Conservation (phyloP, 2,797 vertebrate species). For the Darevskia mixta region DNA sequence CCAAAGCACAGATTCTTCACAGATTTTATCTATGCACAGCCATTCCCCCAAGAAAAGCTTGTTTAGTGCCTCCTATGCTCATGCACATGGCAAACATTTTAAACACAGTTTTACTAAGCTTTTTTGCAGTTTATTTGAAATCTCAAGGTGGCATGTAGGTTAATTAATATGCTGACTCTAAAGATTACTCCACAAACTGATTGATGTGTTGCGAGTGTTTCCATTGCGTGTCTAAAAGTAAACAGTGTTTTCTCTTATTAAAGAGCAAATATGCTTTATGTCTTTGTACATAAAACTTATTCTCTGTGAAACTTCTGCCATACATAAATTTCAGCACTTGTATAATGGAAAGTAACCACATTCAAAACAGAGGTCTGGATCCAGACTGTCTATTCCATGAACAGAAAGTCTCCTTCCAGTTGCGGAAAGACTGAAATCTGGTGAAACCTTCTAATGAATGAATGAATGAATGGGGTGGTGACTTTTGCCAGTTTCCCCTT, state of each 20-base stretch:
- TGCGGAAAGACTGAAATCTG: too few species aligned
- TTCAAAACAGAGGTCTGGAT: not conserved
- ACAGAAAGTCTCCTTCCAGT: too few species aligned
- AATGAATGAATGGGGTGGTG: too few species aligned
- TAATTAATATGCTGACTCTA: conserved; percentile 1
- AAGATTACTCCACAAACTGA: not conserved
- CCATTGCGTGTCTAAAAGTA: not conserved
- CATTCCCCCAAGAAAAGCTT: not conserved
- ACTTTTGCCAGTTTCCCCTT: not conserved
- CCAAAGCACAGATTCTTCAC: not conserved
- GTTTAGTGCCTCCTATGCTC: not conserved
- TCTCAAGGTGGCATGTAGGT: not conserved
- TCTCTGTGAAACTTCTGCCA: not conserved
- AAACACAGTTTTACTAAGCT: not conserved
- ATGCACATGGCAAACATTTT: not conserved
- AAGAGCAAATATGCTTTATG: not conserved
- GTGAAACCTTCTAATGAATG: too few species aligned
- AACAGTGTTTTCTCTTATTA: not conserved
- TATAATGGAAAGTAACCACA: not conserved
- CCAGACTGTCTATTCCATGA: not conserved
- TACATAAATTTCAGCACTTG: not conserved
- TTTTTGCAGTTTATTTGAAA: conserved; percentile 3
- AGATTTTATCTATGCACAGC: not conserved
- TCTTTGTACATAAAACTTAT: not conserved
- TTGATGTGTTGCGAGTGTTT: not conserved